Conservation (phyloP, 2,797 vertebrate genomes). For the Melanotaenia pygmaea region DNA sequence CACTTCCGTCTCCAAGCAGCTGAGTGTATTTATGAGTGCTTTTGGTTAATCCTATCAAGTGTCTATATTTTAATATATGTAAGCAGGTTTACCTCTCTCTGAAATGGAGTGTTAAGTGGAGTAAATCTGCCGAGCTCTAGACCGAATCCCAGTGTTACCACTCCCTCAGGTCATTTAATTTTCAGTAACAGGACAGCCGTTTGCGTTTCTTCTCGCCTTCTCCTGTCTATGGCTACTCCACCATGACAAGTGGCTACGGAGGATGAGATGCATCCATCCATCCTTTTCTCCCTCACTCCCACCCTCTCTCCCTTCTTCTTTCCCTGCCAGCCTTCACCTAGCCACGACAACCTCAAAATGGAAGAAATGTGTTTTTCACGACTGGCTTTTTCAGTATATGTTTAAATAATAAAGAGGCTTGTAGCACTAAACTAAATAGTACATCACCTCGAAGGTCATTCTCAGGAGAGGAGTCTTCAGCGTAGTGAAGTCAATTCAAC, state of each 20-base stretch:
- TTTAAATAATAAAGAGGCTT: slow-evolving; percentile 95
- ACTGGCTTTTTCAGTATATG: slow-evolving; percentile 85
- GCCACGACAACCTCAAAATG: slow-evolving; percentile 92
- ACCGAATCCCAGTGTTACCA: slow-evolving; percentile 65
- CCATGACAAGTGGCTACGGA: slow-evolving; percentile 60
- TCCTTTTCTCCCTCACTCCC: slow-evolving; percentile 69
- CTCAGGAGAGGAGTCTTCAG: slow-evolving; percentile 84
- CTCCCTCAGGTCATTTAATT: slow-evolving; percentile 80
- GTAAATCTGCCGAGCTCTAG: slow-evolving; percentile 68
- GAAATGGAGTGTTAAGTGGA: slow-evolving; percentile 76
- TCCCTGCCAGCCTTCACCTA: slow-evolving; percentile 67
- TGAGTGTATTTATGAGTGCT: slow-evolving; percentile 41
- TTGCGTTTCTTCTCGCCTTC: slow-evolving; percentile 10
- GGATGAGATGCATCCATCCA: slow-evolving; percentile 66
- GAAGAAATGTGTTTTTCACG: slow-evolving; percentile 93
- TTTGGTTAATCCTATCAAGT: slow-evolving; percentile 31
- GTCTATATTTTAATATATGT: slow-evolving; percentile 62
- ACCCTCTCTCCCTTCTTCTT: slow-evolving; percentile 58
- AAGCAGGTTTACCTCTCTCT: slow-evolving; percentile 73
- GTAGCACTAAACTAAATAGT: slow-evolving; percentile 88
- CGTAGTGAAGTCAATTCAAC: slow-evolving; percentile 83
- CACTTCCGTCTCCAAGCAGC: slow-evolving; percentile 33
- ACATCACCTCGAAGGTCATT: slow-evolving; percentile 87
- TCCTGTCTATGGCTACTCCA: slow-evolving; percentile 32
- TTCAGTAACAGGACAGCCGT: slow-evolving; percentile 76